Evolutionary conservation across 53 echinoderm and acorn worm genomes (phyloP), one percentile per base, ranked within the genome.

Genomic region (Zoroaster sp.): DNA sequence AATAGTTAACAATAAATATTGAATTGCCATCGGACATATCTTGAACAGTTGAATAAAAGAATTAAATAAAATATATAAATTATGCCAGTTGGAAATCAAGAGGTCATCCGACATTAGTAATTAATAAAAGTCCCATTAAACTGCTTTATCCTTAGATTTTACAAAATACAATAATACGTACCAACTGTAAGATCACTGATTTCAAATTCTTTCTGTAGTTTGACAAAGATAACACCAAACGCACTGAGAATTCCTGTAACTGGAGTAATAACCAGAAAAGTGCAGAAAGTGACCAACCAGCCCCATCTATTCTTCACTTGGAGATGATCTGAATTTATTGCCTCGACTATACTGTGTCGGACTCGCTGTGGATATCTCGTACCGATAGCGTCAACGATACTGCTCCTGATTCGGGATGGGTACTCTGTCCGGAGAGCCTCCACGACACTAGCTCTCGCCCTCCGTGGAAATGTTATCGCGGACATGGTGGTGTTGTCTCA

Each of bases 161-260:
- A 46, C 47, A 46, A 7, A 46, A 21, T 13, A 42, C 17, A 42
- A 20, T 17, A 47, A 6, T 45, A 91, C 92, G 65, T 83, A 97
- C 97, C 97, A 45, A 94, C 90, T 67, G 87, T 81, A 43, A 95
- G 91, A 72, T 95, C 97, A 43, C 89, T 90, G 14, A 97, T 92
- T 7, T 86, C 92, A 72, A 91, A 97, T 82, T 97, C 97, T 32
- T 88, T 40, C 52, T 97, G 97, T 39, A 97, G 81, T 75, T 97
- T 92, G 41, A 97, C 95, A 41, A 94, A 95, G 51, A 97, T 94
- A 23, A 97, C 97, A 38, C 97, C 97, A 31, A 93, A 97, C 72
- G 90, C 80, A 47, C 97, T 95, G 39, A 95, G 78, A 75, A 97
- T 92, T 3, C 97, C 97, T 5, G 97, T 97, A 0, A 97, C 95